phyloP scores from a whole-genome alignment of 23 tunicate species.

The Styela plicata region DNA sequence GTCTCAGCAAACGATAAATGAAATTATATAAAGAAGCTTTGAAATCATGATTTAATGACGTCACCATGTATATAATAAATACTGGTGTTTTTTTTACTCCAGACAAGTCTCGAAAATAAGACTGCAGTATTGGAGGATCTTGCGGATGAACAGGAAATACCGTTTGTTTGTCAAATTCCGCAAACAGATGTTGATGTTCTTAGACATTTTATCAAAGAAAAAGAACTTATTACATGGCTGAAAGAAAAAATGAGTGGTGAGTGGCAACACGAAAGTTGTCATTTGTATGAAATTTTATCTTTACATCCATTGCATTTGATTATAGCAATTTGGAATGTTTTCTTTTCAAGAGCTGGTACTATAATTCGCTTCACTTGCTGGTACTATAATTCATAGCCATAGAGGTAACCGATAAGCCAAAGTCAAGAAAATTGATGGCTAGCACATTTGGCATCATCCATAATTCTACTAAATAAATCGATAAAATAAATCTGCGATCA shows the following conservation, averaged over 20 bases:
- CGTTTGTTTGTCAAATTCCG: constrained; percentile 8
- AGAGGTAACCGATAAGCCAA: not conserved
- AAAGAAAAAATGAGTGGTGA: constrained; percentile 59
- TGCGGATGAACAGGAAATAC: not conserved
- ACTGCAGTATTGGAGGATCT: not conserved
- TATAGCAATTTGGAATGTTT: no score
- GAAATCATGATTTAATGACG: no score
- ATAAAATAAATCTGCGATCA: no score
- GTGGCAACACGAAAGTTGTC: not conserved
- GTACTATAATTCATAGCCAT: not conserved
- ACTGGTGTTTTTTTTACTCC: not conserved
- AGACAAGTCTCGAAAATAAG: not conserved
- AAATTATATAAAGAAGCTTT: no score
- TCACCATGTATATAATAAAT: not conserved
- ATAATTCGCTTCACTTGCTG: not conserved
- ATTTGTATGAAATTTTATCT: not conserved
- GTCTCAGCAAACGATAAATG: no score
- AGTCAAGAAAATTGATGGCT: no score
- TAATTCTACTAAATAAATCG: no score
- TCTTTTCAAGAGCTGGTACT: no score
- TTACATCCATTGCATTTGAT: not conserved
- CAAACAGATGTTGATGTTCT: not conserved
- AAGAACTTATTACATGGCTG: constrained; percentile 60
- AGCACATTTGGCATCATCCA: not conserved
- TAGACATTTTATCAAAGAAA: constrained; percentile 35